phyloP scores from a whole-genome alignment of 2,888 invertebrate species.

The Yponomeuta sedellus region DNA sequence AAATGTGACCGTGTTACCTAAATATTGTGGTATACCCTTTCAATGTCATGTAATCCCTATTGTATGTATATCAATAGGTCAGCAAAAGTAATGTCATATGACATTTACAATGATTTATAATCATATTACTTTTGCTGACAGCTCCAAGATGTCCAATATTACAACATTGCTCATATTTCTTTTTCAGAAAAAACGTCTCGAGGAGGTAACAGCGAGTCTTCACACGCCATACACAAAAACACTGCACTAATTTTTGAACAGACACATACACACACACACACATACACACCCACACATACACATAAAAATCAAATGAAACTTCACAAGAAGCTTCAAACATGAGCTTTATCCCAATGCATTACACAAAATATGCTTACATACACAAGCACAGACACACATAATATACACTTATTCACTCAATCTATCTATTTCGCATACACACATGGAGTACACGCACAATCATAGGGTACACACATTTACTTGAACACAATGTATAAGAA shows the following conservation, averaged over 20 bases:
- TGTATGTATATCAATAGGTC: neutral
- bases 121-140: neutral
- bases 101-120: neutral
- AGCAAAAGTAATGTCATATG: neutral
- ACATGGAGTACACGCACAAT: too few relatives aligned
- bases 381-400: neutral
- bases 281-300: constrained; percentile 4
- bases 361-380: neutral
- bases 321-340: neutral
- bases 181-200: constrained; percentile 87
- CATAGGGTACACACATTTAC: too few relatives aligned
- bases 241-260: constrained; percentile 14
- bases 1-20: neutral
- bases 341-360: neutral
- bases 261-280: neutral
- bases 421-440: too few relatives aligned
- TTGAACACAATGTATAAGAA: too few relatives aligned
- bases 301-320: too few relatives aligned
- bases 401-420: neutral
- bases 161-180: constrained; percentile 60
- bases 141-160: constrained; percentile 15
- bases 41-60: neutral
- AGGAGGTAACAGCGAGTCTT: constrained; percentile 79
- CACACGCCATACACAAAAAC: constrained; percentile 26
- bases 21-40: neutral